Evolutionary conservation across 2,113 vertebrate species (phyloP).

Genomic region (Siphamia tubifer): DNA sequence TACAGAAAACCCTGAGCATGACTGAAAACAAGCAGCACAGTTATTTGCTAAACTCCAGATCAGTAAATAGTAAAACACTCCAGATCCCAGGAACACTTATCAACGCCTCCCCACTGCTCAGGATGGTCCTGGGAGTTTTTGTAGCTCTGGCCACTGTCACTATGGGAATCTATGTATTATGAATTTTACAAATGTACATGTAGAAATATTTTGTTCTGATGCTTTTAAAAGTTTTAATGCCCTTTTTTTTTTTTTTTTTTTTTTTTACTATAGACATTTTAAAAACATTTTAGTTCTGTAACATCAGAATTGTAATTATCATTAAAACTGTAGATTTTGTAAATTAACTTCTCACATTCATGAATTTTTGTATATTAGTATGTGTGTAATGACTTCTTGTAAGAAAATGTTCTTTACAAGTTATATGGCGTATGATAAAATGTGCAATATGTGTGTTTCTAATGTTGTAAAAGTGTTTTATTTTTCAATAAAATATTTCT

Average conservation of each 20-base stretch:
- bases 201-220: not conserved
- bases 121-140: constrained; percentile 67
- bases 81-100: not conserved
- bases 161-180: constrained; percentile 71
- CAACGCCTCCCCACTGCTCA: constrained; percentile 35
- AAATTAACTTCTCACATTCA: too few relatives aligned
- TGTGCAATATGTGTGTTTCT: constrained; percentile 7
- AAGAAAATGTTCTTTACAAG: too few relatives aligned
- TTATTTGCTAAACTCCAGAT: constrained; percentile 3
- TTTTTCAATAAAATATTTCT: constrained; percentile 36
- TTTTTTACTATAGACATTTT: not conserved
- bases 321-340: not conserved
- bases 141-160: constrained; percentile 70
- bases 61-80: not conserved
- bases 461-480: constrained; percentile 25
- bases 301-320: not conserved
- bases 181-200: not conserved
- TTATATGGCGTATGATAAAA: not conserved
- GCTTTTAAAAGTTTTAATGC: not conserved
- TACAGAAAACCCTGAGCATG: constrained; percentile 67
- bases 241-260: not conserved
- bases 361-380: too few relatives aligned
- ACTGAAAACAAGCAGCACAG: constrained; percentile 21
- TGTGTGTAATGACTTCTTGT: too few relatives aligned
- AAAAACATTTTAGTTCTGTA: not conserved